Evolutionary conservation across 2,888 invertebrate genomes (phyloP).

Genomic region (Synergus gifuensis): DNA sequence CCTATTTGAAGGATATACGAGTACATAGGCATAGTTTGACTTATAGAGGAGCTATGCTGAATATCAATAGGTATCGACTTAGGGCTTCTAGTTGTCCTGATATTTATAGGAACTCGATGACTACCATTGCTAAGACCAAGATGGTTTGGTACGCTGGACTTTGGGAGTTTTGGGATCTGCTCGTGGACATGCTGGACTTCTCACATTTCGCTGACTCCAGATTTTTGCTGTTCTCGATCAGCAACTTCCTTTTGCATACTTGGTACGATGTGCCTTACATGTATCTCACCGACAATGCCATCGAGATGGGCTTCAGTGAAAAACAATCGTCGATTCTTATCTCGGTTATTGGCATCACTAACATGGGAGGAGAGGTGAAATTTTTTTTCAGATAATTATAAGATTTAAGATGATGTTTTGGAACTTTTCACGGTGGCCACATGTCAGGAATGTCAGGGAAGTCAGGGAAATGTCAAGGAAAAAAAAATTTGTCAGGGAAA

Average conservation of each 20-base stretch:
- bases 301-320: slow-evolving; percentile 85
- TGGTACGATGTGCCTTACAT: slow-evolving; percentile 97
- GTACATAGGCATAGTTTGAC: slow-evolving; percentile 89
- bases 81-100: slow-evolving; percentile 94
- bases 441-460: too few relatives aligned
- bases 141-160: slow-evolving; percentile 86
- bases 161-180: slow-evolving; percentile 88
- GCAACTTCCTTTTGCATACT: slow-evolving; percentile 93
- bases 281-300: slow-evolving; percentile 90
- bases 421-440: too few relatives aligned
- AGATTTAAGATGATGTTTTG: background rate
- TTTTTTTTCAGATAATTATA: slow-evolving; percentile 31
- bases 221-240: slow-evolving; percentile 89
- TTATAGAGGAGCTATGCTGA: slow-evolving; percentile 91
- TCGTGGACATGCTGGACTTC: slow-evolving; percentile 89
- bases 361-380: slow-evolving; percentile 92
- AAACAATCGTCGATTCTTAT: slow-evolving; percentile 89
- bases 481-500: too few relatives aligned
- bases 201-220: slow-evolving; percentile 87
- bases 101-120: slow-evolving; percentile 92
- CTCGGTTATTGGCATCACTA: slow-evolving; percentile 91
- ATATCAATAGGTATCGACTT: slow-evolving; percentile 87
- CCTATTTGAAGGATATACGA: slow-evolving; percentile 86
- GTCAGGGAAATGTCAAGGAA: too few relatives aligned
- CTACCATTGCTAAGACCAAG: slow-evolving; percentile 90